Evolutionary conservation across 2,113 vertebrate species (phyloP).

Genomic region (Pipra filicauda): DNA sequence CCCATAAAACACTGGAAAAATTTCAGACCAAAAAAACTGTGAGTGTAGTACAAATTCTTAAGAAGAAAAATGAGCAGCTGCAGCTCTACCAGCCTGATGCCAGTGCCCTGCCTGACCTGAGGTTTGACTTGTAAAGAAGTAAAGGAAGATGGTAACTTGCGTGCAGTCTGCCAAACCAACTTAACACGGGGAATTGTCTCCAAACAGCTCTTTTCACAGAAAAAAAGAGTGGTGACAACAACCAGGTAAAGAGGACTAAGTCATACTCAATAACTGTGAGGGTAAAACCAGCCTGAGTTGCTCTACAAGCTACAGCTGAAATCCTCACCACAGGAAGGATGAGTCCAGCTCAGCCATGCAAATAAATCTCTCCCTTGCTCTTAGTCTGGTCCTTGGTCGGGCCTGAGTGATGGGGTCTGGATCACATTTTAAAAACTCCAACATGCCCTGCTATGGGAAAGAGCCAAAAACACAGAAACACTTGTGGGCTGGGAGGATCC

Average conservation of each 20-base stretch:
- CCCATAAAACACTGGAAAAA: not conserved
- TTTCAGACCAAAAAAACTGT: not conserved
- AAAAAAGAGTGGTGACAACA: not conserved
- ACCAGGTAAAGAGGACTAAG: not conserved
- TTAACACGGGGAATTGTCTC: not conserved
- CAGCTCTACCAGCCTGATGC: not conserved
- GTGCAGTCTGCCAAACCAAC: not conserved
- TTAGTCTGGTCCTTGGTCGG: not conserved
- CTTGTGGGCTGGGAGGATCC: not conserved
- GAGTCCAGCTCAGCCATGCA: not conserved
- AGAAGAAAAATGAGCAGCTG: not conserved
- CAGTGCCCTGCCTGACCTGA: not conserved
- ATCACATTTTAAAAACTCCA: not conserved
- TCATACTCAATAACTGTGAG: not conserved
- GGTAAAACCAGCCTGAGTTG: not conserved
- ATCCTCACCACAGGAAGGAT: not conserved
- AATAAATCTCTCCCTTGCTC: not conserved
- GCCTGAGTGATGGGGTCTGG: not conserved
- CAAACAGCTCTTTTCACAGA: not conserved
- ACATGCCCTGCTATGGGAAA: not conserved
- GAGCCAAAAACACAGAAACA: not conserved
- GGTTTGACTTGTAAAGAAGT: not conserved
- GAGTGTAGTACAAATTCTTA: not conserved
- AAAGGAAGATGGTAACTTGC: not conserved
- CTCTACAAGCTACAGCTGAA: not conserved